phyloP scores from a whole-genome alignment of 2,888 invertebrate species.

The Falcaria lacertinaria region DNA sequence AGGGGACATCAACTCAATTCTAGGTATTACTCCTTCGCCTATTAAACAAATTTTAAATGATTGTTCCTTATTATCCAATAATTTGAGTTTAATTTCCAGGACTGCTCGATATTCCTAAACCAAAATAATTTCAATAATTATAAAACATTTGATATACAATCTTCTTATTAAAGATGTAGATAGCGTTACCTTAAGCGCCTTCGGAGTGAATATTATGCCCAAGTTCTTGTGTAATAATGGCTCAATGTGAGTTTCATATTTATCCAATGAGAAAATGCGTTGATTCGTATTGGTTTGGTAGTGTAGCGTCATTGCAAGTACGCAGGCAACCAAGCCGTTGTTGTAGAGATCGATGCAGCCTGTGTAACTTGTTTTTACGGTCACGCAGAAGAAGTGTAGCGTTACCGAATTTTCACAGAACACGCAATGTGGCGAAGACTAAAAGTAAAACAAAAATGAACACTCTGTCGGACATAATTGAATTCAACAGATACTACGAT shows the following conservation, averaged over 20 bases:
- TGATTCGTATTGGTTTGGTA: constrained; percentile 53
- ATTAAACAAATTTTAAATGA: constrained; percentile 65
- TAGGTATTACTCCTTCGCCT: constrained; percentile 69
- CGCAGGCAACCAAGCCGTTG: constrained; percentile 65
- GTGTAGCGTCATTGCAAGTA: constrained; percentile 54
- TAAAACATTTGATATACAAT: neutral
- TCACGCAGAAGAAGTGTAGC: constrained; percentile 63
- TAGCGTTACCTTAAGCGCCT: constrained; percentile 48
- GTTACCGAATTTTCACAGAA: constrained; percentile 67
- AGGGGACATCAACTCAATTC: constrained; percentile 53
- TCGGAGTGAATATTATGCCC: constrained; percentile 62
- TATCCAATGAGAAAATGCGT: constrained; percentile 62
- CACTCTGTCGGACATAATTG: no score
- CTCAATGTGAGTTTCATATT: constrained; percentile 62
- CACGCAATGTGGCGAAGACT: constrained; percentile 68
- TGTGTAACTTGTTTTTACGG: constrained; percentile 49
- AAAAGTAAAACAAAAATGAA: constrained; percentile 19
- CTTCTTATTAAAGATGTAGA: neutral
- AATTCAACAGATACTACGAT: no score
- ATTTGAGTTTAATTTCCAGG: constrained; percentile 61
- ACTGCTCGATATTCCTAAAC: constrained; percentile 68
- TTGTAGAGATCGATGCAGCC: constrained; percentile 64
- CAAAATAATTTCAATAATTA: neutral
- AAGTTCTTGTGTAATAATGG: constrained; percentile 62
- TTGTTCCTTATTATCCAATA: constrained; percentile 56